Evolutionary conservation across 2,797 vertebrate species (phyloP), one percentile per base, ranked within the genome.

Genomic region (Oceanodroma leucorhoa): DNA sequence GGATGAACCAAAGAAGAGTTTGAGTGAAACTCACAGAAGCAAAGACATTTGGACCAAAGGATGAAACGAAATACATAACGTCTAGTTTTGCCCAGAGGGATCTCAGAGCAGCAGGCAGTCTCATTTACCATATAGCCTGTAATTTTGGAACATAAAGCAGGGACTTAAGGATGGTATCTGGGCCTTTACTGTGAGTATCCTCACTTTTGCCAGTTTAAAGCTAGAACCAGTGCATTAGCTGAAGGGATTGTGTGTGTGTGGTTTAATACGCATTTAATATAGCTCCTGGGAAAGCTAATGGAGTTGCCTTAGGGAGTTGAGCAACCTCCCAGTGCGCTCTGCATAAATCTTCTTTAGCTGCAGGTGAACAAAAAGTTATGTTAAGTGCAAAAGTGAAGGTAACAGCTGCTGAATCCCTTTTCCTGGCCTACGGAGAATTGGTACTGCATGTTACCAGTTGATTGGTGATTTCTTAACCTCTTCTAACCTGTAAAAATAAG

Each of bases 301-400:
- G 96, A 96, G 87, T 94, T 97, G 96, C 97, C 96, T 83, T 97
- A 48, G 97, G 97, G 96, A 97, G 96, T 55, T 96, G 95, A 98
- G 96, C 96, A 97, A 93, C 93, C 95, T 96, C 95, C 91, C 96
- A 93, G 93, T 95, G 95, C 13, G 93, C 79, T 91, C 79, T 87
- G 95, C 90, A 97, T 96, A 96, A 94, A 97, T 98, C 98, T 97
- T 93, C 94, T 97, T 95, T 95, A 97, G 96, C 97, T 96, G 85
- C 96, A 96, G 97, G 97, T 98, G 97, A 97, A 95, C 96, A 97
- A 96, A 97, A 98, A 97, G 97, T 97, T 97, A 95, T 93, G 97
- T 97, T 97, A 97, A 98, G 96, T 95, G 94, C 95, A 91, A 96
- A 96, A 97, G 96, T 94, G 94, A 97, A 97, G 96, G 95, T 94